Conservation (phyloP, 2,797 vertebrate species). For the Xenopus petersii region DNA sequence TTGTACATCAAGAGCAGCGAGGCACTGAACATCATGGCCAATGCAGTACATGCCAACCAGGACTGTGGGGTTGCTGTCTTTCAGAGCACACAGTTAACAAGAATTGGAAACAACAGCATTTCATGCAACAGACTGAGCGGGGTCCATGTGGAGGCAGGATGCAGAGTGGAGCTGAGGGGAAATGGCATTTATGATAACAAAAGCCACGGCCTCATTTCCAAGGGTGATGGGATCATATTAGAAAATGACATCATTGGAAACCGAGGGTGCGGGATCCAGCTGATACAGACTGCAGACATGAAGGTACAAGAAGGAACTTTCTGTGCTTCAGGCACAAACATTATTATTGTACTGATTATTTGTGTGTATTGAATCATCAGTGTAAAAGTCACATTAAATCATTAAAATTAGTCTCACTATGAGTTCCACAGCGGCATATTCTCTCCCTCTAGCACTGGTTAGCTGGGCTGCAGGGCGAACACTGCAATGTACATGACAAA, state of each 20-base stretch:
- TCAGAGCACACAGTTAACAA: constrained; percentile 82
- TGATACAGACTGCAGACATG: constrained; percentile 75
- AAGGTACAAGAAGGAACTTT: constrained; percentile 66
- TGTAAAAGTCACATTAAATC: too few relatives aligned
- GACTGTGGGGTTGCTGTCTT: constrained; percentile 76
- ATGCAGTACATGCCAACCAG: constrained; percentile 76
- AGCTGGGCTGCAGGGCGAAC: too few relatives aligned
- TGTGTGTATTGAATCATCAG: too few relatives aligned
- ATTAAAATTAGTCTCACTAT: too few relatives aligned
- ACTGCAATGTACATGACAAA: too few relatives aligned
- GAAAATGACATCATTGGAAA: constrained; percentile 88
- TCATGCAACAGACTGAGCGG: constrained; percentile 77
- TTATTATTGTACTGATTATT: neutral
- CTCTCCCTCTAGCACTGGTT: too few relatives aligned
- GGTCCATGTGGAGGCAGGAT: constrained; percentile 76
- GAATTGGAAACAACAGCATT: constrained; percentile 81
- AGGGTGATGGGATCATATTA: constrained; percentile 73
- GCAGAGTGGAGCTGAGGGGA: constrained; percentile 81
- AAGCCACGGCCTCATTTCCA: constrained; percentile 77
- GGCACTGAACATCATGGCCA: constrained; percentile 77
- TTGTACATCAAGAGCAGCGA: constrained; percentile 86
- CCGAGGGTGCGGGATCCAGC: constrained; percentile 74
- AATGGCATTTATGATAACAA: constrained; percentile 86
- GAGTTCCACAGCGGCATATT: too few relatives aligned
- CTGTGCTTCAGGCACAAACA: neutral